Evolutionary conservation across 1,140 invertebrate species (phyloP).

Genomic region (Tetragnatha versicolor): DNA sequence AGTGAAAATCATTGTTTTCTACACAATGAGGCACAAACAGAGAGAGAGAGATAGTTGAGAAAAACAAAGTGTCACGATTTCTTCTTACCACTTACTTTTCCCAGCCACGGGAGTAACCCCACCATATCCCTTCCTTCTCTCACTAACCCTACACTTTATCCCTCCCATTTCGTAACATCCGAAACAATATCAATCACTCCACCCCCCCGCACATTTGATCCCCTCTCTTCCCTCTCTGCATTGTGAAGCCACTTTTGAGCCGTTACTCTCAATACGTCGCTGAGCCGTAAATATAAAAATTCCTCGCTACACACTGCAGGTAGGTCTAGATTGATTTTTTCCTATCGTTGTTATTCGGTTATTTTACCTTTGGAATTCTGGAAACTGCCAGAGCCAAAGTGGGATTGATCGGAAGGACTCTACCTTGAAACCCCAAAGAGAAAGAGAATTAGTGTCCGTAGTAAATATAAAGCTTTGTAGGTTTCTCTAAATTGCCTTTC

Average conservation of each 20-base stretch:
- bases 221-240: not conserved
- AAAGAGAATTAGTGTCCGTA: not conserved
- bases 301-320: too few relatives aligned
- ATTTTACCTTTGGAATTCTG: not conserved
- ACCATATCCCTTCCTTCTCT: not conserved
- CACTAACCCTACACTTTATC: too few relatives aligned
- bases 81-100: too few relatives aligned
- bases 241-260: not conserved
- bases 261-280: not conserved
- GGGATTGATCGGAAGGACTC: not conserved
- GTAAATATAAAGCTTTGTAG: not conserved
- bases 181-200: conserved; percentile 32
- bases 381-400: not conserved
- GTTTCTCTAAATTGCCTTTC: not conserved
- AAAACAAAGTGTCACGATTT: too few relatives aligned
- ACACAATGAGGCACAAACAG: too few relatives aligned
- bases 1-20: too few relatives aligned
- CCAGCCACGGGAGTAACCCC: too few relatives aligned
- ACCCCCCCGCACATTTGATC: not conserved
- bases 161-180: conserved; percentile 17
- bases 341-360: not conserved
- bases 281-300: not conserved
- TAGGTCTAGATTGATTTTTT: too few relatives aligned
- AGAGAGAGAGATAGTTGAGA: too few relatives aligned
- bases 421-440: not conserved